Percentiles rank a stretch among this genome's conserved stretches.
Evolutionary conservation across 30 jellyfish, hydroid and myxozoan genomes (phyloP).

Genomic region (Kudoa iwatai): DNA sequence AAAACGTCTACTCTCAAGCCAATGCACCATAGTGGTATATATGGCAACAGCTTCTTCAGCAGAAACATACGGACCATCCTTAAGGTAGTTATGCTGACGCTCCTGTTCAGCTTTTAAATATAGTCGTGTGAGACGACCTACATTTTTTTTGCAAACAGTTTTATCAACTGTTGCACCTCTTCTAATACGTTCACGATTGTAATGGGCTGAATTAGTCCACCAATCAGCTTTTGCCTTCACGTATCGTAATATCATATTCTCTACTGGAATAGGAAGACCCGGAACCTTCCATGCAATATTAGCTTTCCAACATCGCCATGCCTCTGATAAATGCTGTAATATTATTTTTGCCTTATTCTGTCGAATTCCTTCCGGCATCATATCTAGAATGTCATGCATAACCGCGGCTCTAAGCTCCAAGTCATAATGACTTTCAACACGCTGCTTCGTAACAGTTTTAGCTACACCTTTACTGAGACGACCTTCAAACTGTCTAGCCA

Average conservation of each 20-base stretch:
- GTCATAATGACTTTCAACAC: slow-evolving; percentile 97
- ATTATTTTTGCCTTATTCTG: slow-evolving; percentile 83
- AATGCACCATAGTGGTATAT: slow-evolving; percentile 80
- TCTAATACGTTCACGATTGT: slow-evolving; percentile 76
- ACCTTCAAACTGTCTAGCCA: slow-evolving; percentile 90
- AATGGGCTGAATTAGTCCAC: slow-evolving; percentile 97
- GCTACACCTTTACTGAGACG: slow-evolving; percentile 92
- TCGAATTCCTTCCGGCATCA: slow-evolving; percentile 96
- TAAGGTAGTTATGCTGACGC: slow-evolving; percentile 60
- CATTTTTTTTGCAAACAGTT: slow-evolving; percentile 80
- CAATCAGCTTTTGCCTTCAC: slow-evolving; percentile 96
- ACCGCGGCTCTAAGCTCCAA: slow-evolving; percentile 88
- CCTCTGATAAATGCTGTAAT: slow-evolving; percentile 74
- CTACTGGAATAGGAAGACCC: slow-evolving; percentile 87
- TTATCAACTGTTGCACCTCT: slow-evolving; percentile 94
- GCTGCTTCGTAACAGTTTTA: slow-evolving; percentile 72
- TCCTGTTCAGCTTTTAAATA: slow-evolving; percentile 86
- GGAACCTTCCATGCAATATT: slow-evolving; percentile 98
- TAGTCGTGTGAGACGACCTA: slow-evolving; percentile 60
- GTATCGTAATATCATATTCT: slow-evolving; percentile 72
- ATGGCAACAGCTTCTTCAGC: slow-evolving; percentile 98
- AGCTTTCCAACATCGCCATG: slow-evolving; percentile 98
- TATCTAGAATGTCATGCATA: slow-evolving; percentile 82
- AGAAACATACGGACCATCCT: slow-evolving; percentile 92
- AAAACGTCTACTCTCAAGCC: slow-evolving; percentile 79